These are phyloP conservation scores for Halictus rubicundus DNA, from an alignment of 1,140 invertebrate species.

Conservation along the genomic window DNA sequence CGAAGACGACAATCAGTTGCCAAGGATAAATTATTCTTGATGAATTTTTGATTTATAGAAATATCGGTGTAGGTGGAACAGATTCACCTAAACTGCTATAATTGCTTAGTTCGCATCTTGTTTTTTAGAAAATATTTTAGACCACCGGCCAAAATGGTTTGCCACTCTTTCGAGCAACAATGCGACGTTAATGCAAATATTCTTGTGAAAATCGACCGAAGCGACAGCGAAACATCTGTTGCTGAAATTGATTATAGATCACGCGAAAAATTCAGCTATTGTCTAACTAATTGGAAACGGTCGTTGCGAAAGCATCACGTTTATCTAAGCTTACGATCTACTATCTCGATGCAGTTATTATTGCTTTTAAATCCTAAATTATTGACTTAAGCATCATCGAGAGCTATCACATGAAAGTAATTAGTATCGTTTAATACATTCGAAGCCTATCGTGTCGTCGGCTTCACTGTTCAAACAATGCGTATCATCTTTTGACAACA, in stretches of 20 bases:
- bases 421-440: slow-evolving; percentile 26
- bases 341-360: slow-evolving; percentile 13
- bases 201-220: background rate
- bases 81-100: too few relatives aligned
- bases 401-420: slow-evolving; percentile 19
- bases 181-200: background rate
- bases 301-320: background rate
- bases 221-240: too few relatives aligned
- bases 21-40: too few relatives aligned
- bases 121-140: too few relatives aligned
- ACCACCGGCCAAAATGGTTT: too few relatives aligned
- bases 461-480: too few relatives aligned
- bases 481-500: too few relatives aligned
- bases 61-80: too few relatives aligned
- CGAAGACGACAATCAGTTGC: too few relatives aligned
- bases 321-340: background rate
- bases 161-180: too few relatives aligned
- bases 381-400: background rate
- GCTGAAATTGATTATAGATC: background rate
- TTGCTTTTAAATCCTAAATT: slow-evolving; percentile 25
- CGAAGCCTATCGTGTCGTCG: background rate
- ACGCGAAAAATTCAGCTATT: slow-evolving; percentile 1
- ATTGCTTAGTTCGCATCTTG: too few relatives aligned
- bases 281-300: background rate
- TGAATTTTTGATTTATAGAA: too few relatives aligned